Percentiles rank a stretch among this genome's conserved stretches.
Conservation (phyloP, 2,888 invertebrate species). For the Plebejus anna region DNA sequence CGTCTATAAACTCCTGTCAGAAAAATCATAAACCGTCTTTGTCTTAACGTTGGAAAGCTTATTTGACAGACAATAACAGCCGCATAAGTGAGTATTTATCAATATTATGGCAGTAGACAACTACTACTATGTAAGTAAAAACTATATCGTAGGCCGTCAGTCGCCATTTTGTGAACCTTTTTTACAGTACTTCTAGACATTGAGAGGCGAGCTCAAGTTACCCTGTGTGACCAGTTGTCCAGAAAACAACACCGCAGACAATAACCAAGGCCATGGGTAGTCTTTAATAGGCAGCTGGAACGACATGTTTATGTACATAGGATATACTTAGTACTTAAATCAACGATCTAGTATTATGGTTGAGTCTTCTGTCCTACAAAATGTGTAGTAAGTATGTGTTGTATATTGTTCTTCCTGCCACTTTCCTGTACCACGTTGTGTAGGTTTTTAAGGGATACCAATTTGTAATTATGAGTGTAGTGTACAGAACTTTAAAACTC, state of each 20-base stretch:
- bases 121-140: neutral
- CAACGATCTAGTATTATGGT: neutral
- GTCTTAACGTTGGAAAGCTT: too few species aligned
- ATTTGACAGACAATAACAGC: too few species aligned
- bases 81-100: too few species aligned
- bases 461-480: too few species aligned
- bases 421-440: too few species aligned
- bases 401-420: too few species aligned
- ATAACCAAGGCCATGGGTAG: constrained; percentile 11
- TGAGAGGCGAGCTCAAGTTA: constrained; percentile 3
- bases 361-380: neutral
- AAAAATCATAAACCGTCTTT: too few species aligned
- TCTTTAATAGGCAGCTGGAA: constrained; percentile 17
- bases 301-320: constrained; percentile 1
- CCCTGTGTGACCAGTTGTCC: constrained; percentile 15
- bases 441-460: too few species aligned
- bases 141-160: neutral
- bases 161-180: neutral
- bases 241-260: constrained; percentile 11
- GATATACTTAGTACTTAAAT: neutral
- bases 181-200: neutral
- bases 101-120: neutral
- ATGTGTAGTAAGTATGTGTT: neutral
- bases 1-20: too few species aligned
- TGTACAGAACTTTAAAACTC: too few species aligned